Evolutionary conservation across 2,797 vertebrate species (phyloP).

Genomic region (Poecilia picta): DNA sequence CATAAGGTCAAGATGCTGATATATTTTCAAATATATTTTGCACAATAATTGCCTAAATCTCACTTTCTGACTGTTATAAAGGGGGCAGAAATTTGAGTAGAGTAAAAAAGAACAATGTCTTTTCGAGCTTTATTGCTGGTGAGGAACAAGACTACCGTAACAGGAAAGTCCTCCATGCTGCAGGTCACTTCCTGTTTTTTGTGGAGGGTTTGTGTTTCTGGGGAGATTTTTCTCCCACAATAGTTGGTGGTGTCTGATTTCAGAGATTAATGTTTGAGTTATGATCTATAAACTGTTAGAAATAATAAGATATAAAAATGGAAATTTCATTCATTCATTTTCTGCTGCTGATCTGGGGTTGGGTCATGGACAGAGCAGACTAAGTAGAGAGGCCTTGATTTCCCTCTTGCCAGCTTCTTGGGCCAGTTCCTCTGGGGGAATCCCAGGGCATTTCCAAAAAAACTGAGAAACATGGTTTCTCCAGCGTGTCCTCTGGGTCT

Average conservation of each 20-base stretch:
- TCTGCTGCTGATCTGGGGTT: no score
- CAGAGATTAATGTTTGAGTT: neutral
- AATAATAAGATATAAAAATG: neutral
- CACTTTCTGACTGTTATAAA: neutral
- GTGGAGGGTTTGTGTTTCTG: neutral
- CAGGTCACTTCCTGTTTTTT: neutral
- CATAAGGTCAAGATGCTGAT: neutral
- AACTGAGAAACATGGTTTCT: no score
- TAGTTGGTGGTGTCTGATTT: neutral
- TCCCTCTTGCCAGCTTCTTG: no score
- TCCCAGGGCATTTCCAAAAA: no score
- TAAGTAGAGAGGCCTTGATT: no score
- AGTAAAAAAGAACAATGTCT: no score
- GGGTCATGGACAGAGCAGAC: no score
- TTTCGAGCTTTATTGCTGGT: neutral
- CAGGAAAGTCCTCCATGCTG: neutral
- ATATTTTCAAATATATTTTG: neutral
- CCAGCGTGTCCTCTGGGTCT: no score
- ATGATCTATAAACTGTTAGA: neutral
- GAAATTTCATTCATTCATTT: no score
- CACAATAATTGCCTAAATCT: neutral
- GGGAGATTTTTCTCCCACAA: no score
- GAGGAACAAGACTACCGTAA: neutral
- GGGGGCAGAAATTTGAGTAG: neutral
- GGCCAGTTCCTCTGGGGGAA: no score